Evolutionary conservation across 2,113 vertebrate species (phyloP).

Genomic region (Thalassoma bifasciatum): DNA sequence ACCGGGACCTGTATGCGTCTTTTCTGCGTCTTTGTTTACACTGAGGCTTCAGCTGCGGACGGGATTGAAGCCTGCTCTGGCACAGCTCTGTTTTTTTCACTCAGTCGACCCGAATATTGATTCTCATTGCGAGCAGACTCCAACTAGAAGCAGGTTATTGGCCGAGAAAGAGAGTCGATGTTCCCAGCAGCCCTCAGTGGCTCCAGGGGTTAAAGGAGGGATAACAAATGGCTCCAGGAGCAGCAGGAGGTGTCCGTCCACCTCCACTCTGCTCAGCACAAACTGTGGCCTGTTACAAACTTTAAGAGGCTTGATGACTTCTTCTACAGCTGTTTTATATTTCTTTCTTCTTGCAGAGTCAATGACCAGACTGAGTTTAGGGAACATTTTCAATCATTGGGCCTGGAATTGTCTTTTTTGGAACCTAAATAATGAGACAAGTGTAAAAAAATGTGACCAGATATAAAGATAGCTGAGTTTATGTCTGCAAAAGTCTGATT

Average conservation of each 20-base stretch:
- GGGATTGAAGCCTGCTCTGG: conserved; percentile 20
- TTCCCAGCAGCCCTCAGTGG: background rate
- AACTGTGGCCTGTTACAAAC: conserved; percentile 1
- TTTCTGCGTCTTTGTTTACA: conserved; percentile 7
- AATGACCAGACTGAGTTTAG: too few relatives aligned
- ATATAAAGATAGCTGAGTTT: too few relatives aligned
- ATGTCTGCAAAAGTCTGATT: too few relatives aligned
- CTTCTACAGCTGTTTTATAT: too few relatives aligned
- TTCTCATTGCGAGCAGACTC: conserved; percentile 20
- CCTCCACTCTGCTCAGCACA: conserved; percentile 36
- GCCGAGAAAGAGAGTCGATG: background rate
- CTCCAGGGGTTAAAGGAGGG: background rate
- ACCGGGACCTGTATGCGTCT: conserved; percentile 37
- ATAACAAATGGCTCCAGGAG: background rate
- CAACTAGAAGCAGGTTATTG: conserved; percentile 20
- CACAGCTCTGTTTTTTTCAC: background rate
- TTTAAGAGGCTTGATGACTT: too few relatives aligned
- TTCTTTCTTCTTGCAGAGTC: too few relatives aligned
- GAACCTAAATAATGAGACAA: too few relatives aligned
- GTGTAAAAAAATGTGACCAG: too few relatives aligned
- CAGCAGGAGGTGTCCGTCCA: conserved; percentile 55
- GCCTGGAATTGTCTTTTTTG: too few relatives aligned
- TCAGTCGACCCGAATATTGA: conserved; percentile 27
- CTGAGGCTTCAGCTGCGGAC: conserved; percentile 15
- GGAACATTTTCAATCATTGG: too few relatives aligned